A percentile compares a stretch with the other conserved stretches of the same genome.
Conservation (phyloP, 2,888 invertebrate genomes). For the Agriopis aurantiaria region DNA sequence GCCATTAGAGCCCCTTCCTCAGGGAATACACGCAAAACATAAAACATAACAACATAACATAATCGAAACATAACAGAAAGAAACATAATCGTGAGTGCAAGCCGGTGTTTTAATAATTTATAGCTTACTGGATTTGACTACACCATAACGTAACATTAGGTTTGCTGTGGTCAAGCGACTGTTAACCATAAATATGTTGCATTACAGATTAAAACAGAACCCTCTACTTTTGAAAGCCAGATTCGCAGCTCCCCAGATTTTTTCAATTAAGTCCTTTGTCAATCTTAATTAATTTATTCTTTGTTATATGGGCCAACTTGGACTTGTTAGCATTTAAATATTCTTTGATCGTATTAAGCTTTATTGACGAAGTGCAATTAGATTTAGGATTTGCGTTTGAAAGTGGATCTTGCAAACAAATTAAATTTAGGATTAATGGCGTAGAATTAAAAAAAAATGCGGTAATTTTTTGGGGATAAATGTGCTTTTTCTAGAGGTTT, state of each 20-base stretch:
- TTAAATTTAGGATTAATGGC: not conserved
- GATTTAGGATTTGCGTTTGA: not conserved
- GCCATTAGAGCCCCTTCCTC: too few relatives aligned
- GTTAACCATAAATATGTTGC: not conserved
- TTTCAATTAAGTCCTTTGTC: constrained; percentile 50
- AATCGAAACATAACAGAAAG: too few relatives aligned
- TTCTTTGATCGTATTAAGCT: constrained; percentile 23
- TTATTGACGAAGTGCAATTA: constrained; percentile 7
- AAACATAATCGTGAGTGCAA: too few relatives aligned
- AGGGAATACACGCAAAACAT: too few relatives aligned
- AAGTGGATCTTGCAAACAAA: not conserved
- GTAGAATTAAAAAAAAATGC: not conserved
- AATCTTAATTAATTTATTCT: constrained; percentile 48
- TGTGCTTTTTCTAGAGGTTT: too few relatives aligned
- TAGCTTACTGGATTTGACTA: too few relatives aligned
- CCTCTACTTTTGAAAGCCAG: not conserved
- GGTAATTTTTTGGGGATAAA: too few relatives aligned
- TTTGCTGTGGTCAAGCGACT: too few relatives aligned
- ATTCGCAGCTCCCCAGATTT: constrained; percentile 19
- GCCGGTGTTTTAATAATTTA: too few relatives aligned
- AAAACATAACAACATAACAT: too few relatives aligned
- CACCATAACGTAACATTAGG: not conserved
- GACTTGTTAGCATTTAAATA: constrained; percentile 29
- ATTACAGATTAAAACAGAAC: not conserved
- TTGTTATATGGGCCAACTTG: constrained; percentile 37